phyloP scores from a whole-genome alignment of 2,888 invertebrate genomes.

The Eulithis testata region DNA sequence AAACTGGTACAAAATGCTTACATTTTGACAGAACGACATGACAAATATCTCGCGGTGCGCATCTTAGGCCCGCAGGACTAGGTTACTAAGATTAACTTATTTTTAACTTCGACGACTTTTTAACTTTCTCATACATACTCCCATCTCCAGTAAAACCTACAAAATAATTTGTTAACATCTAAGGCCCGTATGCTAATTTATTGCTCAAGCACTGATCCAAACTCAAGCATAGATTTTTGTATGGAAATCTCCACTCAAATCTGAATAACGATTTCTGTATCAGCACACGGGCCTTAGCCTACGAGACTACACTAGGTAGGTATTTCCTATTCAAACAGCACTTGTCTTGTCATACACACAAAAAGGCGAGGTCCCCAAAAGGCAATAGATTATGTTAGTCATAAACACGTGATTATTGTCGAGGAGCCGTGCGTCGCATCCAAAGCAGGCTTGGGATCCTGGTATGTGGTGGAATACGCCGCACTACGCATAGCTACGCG shows the following conservation, averaged over 20 bases:
- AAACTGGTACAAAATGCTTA: too few relatives aligned
- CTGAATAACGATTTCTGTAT: too few relatives aligned
- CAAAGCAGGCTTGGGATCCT: conserved; percentile 12
- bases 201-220: too few relatives aligned
- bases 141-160: not conserved
- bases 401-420: conserved; percentile 39
- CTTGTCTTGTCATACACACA: conserved; percentile 6
- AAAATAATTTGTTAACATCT: not conserved
- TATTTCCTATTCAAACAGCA: not conserved
- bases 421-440: conserved; percentile 26
- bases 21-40: too few relatives aligned
- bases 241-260: too few relatives aligned
- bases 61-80: too few relatives aligned
- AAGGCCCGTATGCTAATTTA: not conserved
- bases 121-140: too few relatives aligned
- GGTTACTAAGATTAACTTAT: too few relatives aligned
- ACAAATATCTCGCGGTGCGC: too few relatives aligned
- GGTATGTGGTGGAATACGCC: conserved; percentile 11
- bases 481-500: conserved; percentile 32
- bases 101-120: too few relatives aligned
- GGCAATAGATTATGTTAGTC: conserved; percentile 32
- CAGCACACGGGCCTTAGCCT: not conserved
- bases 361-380: conserved; percentile 8
- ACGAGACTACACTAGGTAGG: not conserved
- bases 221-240: too few relatives aligned